phyloP scores from a whole-genome alignment of 2,888 invertebrate genomes.

The Lysandra bellargus region DNA sequence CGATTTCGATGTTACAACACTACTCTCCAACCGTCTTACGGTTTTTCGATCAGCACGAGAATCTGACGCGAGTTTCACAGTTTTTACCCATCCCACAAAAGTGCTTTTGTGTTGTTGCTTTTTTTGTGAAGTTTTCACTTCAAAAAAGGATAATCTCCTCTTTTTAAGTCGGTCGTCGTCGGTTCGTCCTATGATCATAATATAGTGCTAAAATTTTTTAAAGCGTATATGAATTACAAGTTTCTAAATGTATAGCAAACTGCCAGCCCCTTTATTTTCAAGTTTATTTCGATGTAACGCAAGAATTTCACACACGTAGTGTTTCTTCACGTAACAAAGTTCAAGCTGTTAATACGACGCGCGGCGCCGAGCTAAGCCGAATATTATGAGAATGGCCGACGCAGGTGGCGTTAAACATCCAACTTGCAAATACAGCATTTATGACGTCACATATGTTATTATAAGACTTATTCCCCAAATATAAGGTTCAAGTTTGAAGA shows the following conservation, averaged over 20 bases:
- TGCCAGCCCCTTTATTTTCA: not conserved
- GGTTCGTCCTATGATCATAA: no score
- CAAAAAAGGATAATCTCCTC: no score
- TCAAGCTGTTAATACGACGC: constrained; percentile 53
- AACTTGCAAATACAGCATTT: constrained; percentile 53
- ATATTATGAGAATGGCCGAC: constrained; percentile 77
- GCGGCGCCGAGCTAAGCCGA: constrained; percentile 70
- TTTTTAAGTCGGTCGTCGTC: no score
- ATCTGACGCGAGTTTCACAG: no score
- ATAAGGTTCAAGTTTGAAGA: constrained; percentile 33
- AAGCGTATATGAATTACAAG: not conserved
- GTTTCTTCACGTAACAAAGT: constrained; percentile 40
- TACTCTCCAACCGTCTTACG: no score
- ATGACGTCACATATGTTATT: constrained; percentile 37
- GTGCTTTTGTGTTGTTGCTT: no score
- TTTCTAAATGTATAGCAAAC: not conserved
- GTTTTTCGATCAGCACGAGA: no score
- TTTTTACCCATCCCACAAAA: no score
- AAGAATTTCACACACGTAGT: constrained; percentile 20
- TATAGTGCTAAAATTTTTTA: no score
- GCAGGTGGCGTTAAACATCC: constrained; percentile 77
- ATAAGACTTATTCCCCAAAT: constrained; percentile 32
- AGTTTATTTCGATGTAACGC: not conserved
- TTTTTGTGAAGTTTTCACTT: no score
- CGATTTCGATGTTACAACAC: no score